phyloP scores from a whole-genome alignment of 2,113 vertebrate genomes.

The Pardalotus punctatus region DNA sequence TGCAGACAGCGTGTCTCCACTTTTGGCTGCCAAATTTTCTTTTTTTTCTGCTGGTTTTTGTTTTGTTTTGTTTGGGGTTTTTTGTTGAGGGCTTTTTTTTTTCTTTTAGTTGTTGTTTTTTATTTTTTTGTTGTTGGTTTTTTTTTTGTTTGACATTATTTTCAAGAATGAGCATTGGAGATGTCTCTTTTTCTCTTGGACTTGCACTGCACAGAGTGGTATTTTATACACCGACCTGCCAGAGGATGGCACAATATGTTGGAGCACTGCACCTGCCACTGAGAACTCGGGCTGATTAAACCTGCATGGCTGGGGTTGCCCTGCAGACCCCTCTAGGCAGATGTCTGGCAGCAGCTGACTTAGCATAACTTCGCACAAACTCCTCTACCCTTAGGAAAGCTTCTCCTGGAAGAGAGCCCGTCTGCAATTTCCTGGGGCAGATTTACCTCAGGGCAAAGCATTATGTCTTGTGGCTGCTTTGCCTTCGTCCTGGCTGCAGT shows the following conservation, averaged over 20 bases:
- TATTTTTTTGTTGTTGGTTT: background rate
- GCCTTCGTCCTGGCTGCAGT: background rate
- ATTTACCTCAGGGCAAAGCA: background rate
- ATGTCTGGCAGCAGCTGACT: slow-evolving; percentile 17
- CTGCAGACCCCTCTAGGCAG: slow-evolving; percentile 42
- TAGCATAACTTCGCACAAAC: background rate
- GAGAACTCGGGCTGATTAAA: background rate
- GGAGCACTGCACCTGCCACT: background rate
- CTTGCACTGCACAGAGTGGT: background rate
- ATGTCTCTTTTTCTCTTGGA: background rate
- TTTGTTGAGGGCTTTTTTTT: background rate
- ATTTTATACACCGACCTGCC: background rate
- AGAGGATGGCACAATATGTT: background rate
- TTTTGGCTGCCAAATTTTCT: background rate
- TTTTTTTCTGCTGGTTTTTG: background rate
- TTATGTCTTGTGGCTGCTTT: background rate
- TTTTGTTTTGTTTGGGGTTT: background rate
- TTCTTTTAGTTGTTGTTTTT: no score
- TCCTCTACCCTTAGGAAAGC: background rate
- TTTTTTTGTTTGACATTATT: background rate
- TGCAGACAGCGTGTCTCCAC: slow-evolving; percentile 52
- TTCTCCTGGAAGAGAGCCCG: background rate
- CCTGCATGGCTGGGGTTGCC: background rate
- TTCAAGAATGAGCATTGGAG: background rate
- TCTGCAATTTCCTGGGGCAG: background rate